Base-by-base conservation (phyloP, 2,797 vertebrate genomes). In the Liasis olivaceus region DNA sequence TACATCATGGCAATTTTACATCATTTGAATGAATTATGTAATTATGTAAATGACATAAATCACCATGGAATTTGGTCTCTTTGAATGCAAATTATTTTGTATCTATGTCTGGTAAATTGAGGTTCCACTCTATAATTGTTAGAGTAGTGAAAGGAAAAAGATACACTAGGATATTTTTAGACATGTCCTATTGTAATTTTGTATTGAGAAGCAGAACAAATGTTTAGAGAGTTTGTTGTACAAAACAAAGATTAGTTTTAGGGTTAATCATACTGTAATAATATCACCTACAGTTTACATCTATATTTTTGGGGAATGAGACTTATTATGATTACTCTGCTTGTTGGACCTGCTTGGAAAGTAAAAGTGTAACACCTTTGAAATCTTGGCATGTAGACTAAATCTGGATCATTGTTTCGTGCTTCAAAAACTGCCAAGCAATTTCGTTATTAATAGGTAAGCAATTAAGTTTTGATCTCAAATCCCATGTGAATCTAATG, bases 121-220 rank as follows among this genome's bases (percentile, higher is more conserved):
- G 72, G 42, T 77, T 77, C 36, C 72, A 77, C 89, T 63, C 77
- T 95, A 96, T 96, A 95, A 94, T 86, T 87, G 86, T 54, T 93
- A 5, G n/a, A 93, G 63, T 86, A 96, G 85, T 85, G 93, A 92
- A 94, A 28, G 77, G 64, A 89, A 24, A 89, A 93, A 94, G 96
- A 93, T 96, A 95, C 93, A 96, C 93, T 58, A 92, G 94, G 93
- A 85, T 11, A 85, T 93, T 94, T 96, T 93, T 84, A 93, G 92
- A 96, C 95, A 91, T 84, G 24, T 24, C 9, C 81, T 93, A 92
- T 86, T 89, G 47, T 56, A 88, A 56, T 93, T 95, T 93, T 96
- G 86, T 92, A 93, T 58, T 36, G 81, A 96, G 94, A 96, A 96
- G 69, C 59, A 0, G 0, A 92, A 88, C 92, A 58, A 92, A 54